Base-by-base conservation (phyloP, 2,797 vertebrate genomes). In the Catharus ustulatus region DNA sequence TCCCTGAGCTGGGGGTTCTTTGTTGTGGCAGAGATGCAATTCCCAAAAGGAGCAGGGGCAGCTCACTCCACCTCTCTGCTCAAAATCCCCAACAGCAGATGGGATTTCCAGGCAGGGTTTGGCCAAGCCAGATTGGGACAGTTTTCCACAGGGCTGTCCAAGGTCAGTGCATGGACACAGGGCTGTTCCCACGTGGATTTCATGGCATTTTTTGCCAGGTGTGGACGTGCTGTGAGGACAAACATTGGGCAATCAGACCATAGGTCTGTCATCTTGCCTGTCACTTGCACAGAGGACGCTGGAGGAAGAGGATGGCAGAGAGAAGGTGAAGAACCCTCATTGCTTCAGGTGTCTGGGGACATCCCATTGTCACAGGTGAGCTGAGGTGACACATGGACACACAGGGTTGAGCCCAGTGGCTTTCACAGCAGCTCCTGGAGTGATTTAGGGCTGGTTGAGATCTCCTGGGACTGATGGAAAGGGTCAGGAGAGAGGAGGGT, bases 251-350 rank as follows among this genome's bases (percentile, higher is more conserved):
- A 94, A 93, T 67, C 0, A 0, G 92, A 49, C 68, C 87, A 96
- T 91, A 95, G 96, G 93, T 96, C 84, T 84, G 9, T 57, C 26
- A 4, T 8, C 66, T 55, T 45, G 36, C 24, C 71, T 27, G 84
- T 19, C 78, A 58, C 51, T 83, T 57, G 23, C 38, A 34, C 23
- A 43, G 58, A 40, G 68, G 21, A 67, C 30, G 0, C 57, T 15
- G 34, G 57, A 74, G 17, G 42, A 80, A 74, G n/a, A 92, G 52
- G 49, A 72, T 87, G 72, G 20, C 14, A 74, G 32, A 61, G 54
- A 68, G 62, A 46, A 54, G 22, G 61, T 83, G 79, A 93, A 71
- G 57, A 19, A 77, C 29, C 29, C 15, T 64, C 16, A 0, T 15
- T 55, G 55, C 32, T 57, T 43, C 49, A 21, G 1, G 49, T 40